Base-by-base conservation (phyloP, 1,140 invertebrate genomes). In the Trichoplusia ni region DNA sequence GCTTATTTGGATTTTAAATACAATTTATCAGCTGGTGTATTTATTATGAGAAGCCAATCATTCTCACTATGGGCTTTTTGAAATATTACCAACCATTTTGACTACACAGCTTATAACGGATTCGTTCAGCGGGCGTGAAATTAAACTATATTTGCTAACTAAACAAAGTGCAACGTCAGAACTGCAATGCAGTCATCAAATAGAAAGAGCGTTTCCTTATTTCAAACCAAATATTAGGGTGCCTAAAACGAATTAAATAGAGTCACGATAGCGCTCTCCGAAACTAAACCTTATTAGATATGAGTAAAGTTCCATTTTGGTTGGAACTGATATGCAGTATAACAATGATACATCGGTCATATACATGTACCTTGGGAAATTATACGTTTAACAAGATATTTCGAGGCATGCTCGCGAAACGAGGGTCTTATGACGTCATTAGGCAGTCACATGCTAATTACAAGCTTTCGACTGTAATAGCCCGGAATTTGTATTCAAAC, bases 131-230 rank as follows among this genome's bases (percentile, higher is more conserved):
- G 29, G 1, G 11, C 1, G 18, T 16, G 4, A 8, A 47, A 29
- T 47, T 47, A 47, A 47, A 47, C 27, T 47, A 47, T 47, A 6
- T 47, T 31, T 3, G 0, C 13, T 29, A 29, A 47, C 7, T 9
- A 9, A 31, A 18, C 14, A 47, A 47, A 31, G 4, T 42, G 40
- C 44, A 46, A 27, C 44, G 44, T 25, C 4, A 21, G 7, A 46
- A 27, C 47, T 35, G 47, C 47, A 51, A 51, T 51, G 47, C 47
- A 51, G 47, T 13, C 16, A 51, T 51, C 47, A 51, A 19, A 35
- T 51, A 2, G 29, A 35, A 51, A 51, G 47, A 33, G 21, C 29
- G 7, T 35, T 51, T 51, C 25, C 47, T 51, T 51, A 49, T 33
- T n/a, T 9, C 29, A 33, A 35, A 33, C 18, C 47, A 35, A 51